Evolutionary conservation across 1,140 invertebrate genomes (phyloP), one percentile per base, ranked within the genome.

Genomic region (Formica exsecta): DNA sequence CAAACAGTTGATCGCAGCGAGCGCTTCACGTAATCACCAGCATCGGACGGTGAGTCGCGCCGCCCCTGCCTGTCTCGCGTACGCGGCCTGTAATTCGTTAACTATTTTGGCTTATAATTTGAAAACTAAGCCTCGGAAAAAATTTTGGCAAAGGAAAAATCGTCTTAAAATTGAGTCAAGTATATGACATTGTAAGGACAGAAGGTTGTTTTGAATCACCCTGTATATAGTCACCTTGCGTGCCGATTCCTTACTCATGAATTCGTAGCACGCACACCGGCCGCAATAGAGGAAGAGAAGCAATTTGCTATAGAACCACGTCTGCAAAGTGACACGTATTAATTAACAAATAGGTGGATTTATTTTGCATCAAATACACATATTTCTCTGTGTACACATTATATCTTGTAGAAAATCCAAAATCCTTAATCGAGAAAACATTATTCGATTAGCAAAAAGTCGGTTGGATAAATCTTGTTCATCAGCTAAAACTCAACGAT

Each of bases 181-280:
- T n/a, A n/a, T n/a, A n/a, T n/a, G n/a, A n/a, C n/a, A n/a, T n/a
- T n/a, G n/a, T n/a, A n/a, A n/a, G n/a, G n/a, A n/a, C n/a, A n/a
- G n/a, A n/a, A n/a, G n/a, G n/a, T n/a, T n/a, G n/a, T n/a, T n/a
- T n/a, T n/a, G n/a, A n/a, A n/a, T n/a, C n/a, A n/a, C n/a, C n/a
- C n/a, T 8, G 6, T 44, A 11, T 44, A 3, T 64, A 81, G 76
- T 51, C 80, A 66, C 80, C 79, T 54, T 61, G 80, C 89, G 76
- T 86, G 84, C 38, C 73, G 22, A 41, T 57, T 51, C 61, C 59
- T 51, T 51, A 11, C 65, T 54, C 41, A 36, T 36, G 41, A 73
- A 61, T 87, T 86, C 87, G 13, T 64, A 8, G 57, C 41, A 66
- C 65, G 68, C n/a, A 25, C 44, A n/a, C 38, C 48, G 65, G 44